These are phyloP conservation scores for Chelonus insularis DNA, from an alignment of 1,140 invertebrate genomes.

Conservation along the genomic window DNA sequence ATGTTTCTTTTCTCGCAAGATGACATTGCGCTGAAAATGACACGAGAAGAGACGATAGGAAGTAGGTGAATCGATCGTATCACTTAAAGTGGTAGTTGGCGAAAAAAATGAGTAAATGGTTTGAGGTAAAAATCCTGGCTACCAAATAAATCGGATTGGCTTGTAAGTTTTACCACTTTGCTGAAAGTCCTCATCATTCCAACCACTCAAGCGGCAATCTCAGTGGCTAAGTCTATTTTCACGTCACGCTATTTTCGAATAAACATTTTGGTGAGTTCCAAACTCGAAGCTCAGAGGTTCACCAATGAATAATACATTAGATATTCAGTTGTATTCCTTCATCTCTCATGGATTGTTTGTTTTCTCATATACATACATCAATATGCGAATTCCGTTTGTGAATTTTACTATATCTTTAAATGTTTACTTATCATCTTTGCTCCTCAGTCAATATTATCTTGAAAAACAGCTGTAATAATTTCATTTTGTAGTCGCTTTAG, in stretches of 20 bases:
- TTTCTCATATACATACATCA: no score
- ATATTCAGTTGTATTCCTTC: background rate
- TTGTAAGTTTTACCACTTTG: constrained; percentile 3
- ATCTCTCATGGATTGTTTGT: background rate
- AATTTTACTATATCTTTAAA: no score
- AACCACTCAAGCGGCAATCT: background rate
- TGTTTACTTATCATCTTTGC: no score
- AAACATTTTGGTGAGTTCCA: background rate
- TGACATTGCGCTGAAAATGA: background rate
- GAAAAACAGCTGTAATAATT: no score
- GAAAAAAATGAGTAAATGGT: background rate
- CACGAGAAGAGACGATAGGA: background rate
- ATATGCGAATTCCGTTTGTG: no score
- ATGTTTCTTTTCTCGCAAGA: no score
- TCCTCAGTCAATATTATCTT: no score
- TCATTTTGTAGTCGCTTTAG: no score
- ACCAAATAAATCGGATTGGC: background rate
- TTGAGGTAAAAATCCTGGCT: background rate
- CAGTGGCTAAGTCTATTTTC: background rate
- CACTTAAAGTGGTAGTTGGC: background rate
- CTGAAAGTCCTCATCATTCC: background rate
- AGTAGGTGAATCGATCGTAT: background rate
- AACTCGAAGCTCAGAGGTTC: background rate
- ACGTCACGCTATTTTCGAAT: constrained; percentile 4
- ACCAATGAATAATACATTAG: background rate